Conservation (phyloP, 2,797 vertebrate species). For the Valencia hispanica region DNA sequence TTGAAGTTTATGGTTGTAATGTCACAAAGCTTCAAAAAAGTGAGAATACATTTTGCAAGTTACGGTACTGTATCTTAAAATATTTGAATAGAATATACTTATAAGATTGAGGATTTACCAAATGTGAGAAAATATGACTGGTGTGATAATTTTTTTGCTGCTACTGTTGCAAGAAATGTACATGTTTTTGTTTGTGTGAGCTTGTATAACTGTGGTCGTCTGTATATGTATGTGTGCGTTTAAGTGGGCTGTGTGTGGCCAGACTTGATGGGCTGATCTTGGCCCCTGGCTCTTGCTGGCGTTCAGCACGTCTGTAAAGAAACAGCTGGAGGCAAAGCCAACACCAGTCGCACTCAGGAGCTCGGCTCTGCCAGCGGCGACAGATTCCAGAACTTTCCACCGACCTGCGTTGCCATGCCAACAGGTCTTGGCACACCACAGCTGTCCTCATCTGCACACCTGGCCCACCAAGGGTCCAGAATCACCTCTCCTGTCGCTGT, state of each 20-base stretch:
- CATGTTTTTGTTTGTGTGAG: conserved; percentile 65
- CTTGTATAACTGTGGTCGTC: conserved; percentile 54
- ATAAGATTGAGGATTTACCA: background rate
- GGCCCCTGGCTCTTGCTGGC: conserved; percentile 74
- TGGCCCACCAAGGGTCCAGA: conserved; percentile 82
- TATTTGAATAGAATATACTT: conserved; percentile 6
- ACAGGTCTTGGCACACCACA: conserved; percentile 72
- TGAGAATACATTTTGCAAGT: background rate
- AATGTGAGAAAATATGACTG: background rate
- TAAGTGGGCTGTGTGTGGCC: conserved; percentile 80
- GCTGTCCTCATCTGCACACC: conserved; percentile 80
- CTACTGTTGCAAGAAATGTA: conserved; percentile 45
- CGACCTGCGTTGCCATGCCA: conserved; percentile 74
- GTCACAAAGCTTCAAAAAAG: background rate
- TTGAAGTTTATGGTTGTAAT: background rate
- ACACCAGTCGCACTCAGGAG: conserved; percentile 77
- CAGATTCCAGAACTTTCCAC: conserved; percentile 85
- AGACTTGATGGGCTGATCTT: conserved; percentile 77
- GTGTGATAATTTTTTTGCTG: conserved; percentile 44
- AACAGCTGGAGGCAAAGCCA: conserved; percentile 84
- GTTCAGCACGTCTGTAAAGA: conserved; percentile 81
- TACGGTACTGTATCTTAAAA: background rate
- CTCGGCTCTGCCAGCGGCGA: conserved; percentile 75
- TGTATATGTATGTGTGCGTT: conserved; percentile 61
- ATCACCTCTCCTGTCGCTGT: conserved; percentile 79